Evolutionary conservation across 2,113 vertebrate genomes (phyloP), one percentile per base, ranked within the genome.

Genomic region (Sturnus vulgaris): DNA sequence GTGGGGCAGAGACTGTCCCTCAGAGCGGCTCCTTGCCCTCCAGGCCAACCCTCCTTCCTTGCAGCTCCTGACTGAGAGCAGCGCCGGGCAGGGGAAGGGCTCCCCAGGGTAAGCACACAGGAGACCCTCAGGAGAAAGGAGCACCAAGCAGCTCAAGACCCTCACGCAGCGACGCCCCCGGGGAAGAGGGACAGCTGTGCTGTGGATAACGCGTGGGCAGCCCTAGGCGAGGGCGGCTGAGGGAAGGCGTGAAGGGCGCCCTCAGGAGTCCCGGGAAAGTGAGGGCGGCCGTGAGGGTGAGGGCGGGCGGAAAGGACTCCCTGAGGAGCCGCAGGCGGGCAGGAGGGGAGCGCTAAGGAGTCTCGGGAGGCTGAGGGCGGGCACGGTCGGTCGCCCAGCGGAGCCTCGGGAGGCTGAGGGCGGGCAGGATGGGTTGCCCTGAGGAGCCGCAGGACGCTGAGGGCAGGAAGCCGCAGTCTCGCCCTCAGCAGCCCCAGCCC

Each of bases 401-500:
- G 14, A 50, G 7, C 18, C 35, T 13, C 46, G 46, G 22, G 22
- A 47, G 46, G 40, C 11, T 39, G 39, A 39, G 39, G 39, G 37
- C 37, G 37, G 37, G 37, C 37, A 37, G 37, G 10, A 10, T 37
- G 10, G 37, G 37, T 37, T 18, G 9, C 30, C 11, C 28, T 6
- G 11, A 23, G 47, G 24, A 49, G 6, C 18, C 35, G 4, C 11
- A 1, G 8, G 13, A 12, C 5, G 1, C 2, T 6, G 27, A 68
- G 3, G 17, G 21, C 23, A 0, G 3, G 7, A 4, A 35, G 10
- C 11, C 30, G 5, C 33, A 7, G 3, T 16, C 5, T 1, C 7
- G 3, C 50, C 40, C 12, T 33, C 22, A 25, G 47, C 24, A 8
- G 24, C 35, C 35, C 9, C 83, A 20, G 39, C 55, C 28, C 11